Conservation (phyloP, 2,888 invertebrate genomes). For the Eupithecia abbreviata region DNA sequence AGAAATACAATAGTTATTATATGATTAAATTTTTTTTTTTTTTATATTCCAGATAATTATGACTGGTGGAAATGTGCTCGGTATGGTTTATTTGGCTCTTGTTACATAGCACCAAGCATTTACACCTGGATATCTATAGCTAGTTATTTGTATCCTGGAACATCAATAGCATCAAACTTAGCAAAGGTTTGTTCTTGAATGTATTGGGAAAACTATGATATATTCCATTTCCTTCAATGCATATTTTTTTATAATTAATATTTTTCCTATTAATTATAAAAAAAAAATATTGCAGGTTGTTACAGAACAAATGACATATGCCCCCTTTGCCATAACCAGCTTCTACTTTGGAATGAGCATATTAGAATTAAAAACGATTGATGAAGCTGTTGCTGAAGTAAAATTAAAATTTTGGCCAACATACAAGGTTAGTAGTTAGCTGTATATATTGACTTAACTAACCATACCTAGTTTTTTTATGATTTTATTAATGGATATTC, state of each 20-base stretch:
- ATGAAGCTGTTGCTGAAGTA: constrained; percentile 87
- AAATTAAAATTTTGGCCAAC: constrained; percentile 89
- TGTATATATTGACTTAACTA: not conserved
- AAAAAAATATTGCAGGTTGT: constrained; percentile 82
- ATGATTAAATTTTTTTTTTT: not conserved
- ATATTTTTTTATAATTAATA: too few species aligned
- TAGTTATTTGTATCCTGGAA: constrained; percentile 90
- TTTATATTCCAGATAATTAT: constrained; percentile 75
- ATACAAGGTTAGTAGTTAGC: constrained; percentile 82
- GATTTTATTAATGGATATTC: too few species aligned
- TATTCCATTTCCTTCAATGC: not conserved
- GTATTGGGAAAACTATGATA: not conserved
- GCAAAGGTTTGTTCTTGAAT: constrained; percentile 84
- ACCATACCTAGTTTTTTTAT: too few species aligned
- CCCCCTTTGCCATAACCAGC: constrained; percentile 89
- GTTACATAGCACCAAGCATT: constrained; percentile 91
- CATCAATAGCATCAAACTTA: constrained; percentile 86
- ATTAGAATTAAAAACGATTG: constrained; percentile 86
- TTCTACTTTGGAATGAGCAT: constrained; percentile 91
- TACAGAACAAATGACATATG: constrained; percentile 89
- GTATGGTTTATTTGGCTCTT: constrained; percentile 91
- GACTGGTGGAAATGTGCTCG: constrained; percentile 88
- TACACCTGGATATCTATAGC: constrained; percentile 91
- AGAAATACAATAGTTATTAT: too few species aligned
- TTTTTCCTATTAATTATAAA: not conserved